Evolutionary conservation across 2,797 vertebrate genomes (phyloP).

Genomic region (Sebastiscus tertius): DNA sequence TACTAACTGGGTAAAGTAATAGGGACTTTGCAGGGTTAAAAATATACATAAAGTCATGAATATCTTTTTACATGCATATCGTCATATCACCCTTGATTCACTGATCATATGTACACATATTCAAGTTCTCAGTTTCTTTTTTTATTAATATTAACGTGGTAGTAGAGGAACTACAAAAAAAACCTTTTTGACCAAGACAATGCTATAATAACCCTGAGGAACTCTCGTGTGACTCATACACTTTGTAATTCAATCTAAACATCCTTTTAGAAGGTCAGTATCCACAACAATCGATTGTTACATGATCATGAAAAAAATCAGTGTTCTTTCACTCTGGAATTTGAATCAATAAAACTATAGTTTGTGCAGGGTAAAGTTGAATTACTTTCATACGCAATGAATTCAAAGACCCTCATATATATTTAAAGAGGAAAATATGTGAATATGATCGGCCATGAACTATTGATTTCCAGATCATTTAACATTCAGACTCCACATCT

Average conservation of each 20-base stretch:
- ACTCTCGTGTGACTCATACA: not conserved
- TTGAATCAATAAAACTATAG: not conserved
- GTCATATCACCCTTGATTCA: not conserved
- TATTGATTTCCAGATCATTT: constrained; percentile 37
- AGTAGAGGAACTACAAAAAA: not conserved
- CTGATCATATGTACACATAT: not conserved
- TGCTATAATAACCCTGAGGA: not conserved
- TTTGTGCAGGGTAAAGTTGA: not conserved
- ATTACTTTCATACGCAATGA: not conserved
- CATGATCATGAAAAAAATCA: constrained; percentile 23
- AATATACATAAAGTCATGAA: not conserved
- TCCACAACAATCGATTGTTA: constrained; percentile 38
- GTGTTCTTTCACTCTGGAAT: not conserved
- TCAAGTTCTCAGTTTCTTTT: not conserved
- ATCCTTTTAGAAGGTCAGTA: constrained; percentile 38
- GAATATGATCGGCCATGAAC: constrained; percentile 26
- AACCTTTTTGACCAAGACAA: not conserved
- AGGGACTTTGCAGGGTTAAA: not conserved
- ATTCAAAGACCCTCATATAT: not conserved
- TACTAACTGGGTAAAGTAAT: constrained; percentile 4
- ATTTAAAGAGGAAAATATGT: constrained; percentile 3
- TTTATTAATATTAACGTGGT: no score
- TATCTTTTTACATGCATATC: not conserved
- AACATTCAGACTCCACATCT: constrained; percentile 10
- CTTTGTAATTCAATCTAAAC: constrained; percentile 50